These are phyloP conservation scores for Glaucidium brasilianum DNA, from an alignment of 2,113 vertebrate genomes.

Conservation along the genomic window DNA sequence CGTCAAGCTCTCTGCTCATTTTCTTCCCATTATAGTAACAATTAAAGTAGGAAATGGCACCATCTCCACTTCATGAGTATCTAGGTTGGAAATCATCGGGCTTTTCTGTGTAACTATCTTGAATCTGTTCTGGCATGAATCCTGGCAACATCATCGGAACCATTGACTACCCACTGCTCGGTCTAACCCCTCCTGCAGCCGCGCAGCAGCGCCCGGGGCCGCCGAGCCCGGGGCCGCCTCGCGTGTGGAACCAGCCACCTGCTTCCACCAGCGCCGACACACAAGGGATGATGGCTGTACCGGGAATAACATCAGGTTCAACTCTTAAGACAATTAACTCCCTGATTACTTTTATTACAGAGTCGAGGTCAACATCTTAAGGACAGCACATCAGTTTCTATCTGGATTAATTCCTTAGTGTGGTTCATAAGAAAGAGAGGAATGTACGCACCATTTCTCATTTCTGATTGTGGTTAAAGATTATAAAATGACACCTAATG, in stretches of 20 bases:
- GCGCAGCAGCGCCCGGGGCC: background rate
- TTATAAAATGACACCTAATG: background rate
- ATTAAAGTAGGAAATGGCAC: background rate
- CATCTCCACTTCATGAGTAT: background rate
- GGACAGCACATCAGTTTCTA: background rate
- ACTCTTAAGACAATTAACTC: background rate
- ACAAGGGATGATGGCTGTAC: background rate
- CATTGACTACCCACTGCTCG: too few species aligned
- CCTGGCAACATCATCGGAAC: background rate
- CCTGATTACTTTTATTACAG: background rate
- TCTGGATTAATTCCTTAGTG: background rate
- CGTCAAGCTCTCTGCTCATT: background rate
- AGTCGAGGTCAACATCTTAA: background rate
- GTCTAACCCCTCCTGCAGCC: background rate
- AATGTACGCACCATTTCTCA: background rate
- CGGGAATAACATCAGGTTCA: background rate
- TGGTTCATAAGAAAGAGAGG: background rate
- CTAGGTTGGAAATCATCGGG: background rate
- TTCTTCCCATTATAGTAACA: background rate
- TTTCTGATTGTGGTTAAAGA: background rate
- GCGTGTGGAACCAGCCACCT: background rate
- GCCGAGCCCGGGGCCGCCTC: too few species aligned
- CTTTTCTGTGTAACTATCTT: background rate
- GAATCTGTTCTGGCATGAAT: background rate
- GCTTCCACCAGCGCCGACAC: rapidly evolving